These are phyloP conservation scores for Metacarcinus magister DNA, from an alignment of 2,888 invertebrate genomes.

Conservation along the genomic window DNA sequence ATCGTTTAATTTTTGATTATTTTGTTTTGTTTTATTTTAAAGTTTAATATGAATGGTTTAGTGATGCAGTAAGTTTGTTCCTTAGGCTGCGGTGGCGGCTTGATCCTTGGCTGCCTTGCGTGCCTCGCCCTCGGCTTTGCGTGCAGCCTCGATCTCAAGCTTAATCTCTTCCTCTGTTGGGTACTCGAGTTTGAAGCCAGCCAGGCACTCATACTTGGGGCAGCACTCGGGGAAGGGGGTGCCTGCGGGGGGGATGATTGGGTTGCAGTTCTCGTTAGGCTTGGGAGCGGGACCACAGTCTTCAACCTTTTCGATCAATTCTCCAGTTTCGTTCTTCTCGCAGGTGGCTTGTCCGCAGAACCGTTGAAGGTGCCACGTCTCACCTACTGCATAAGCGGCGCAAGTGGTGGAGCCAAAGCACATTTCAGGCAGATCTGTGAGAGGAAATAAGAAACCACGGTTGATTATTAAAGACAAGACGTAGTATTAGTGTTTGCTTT, in stretches of 20 bases:
- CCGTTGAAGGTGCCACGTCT: conserved; percentile 93
- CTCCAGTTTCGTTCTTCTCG: conserved; percentile 84
- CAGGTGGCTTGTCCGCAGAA: conserved; percentile 97
- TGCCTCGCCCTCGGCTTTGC: neutral
- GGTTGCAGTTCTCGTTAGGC: conserved; percentile 94
- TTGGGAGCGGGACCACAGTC: conserved; percentile 95
- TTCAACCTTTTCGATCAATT: conserved; percentile 92
- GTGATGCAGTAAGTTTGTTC: too few species aligned
- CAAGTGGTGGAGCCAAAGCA: conserved; percentile 96
- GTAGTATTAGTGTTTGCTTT: too few species aligned
- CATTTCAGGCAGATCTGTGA: conserved; percentile 93
- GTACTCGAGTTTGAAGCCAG: conserved; percentile 89
- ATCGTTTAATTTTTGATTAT: too few species aligned
- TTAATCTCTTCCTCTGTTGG: conserved; percentile 62
- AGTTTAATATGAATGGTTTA: too few species aligned
- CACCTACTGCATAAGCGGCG: conserved; percentile 94
- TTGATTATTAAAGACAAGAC: neutral
- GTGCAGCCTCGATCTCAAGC: neutral
- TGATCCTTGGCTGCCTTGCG: neutral
- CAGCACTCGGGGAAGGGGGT: conserved; percentile 93
- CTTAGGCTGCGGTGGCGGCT: too few species aligned
- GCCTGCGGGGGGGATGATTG: conserved; percentile 94
- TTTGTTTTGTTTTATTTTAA: too few species aligned
- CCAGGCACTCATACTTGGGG: conserved; percentile 93
- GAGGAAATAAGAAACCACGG: neutral